Percentiles rank a stretch among this genome's conserved stretches.
Conservation (phyloP, 1,140 invertebrate species). For the Chironomus striatipennis region DNA sequence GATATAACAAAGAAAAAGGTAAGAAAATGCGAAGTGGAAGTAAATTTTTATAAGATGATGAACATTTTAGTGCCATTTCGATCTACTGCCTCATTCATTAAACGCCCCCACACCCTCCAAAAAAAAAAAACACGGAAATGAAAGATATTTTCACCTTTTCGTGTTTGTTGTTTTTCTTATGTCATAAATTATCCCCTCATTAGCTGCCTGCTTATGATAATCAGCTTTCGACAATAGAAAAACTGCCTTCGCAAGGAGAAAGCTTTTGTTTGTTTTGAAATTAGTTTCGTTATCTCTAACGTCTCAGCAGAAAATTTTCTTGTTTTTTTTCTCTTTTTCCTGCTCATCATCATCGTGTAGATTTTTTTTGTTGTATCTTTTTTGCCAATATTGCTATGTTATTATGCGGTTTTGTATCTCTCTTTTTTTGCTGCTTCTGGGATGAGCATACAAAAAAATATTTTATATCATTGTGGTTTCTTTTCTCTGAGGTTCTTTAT, state of each 20-base stretch:
- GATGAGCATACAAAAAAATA: neutral
- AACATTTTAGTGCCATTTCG: neutral
- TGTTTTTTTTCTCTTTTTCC: neutral
- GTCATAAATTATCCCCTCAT: slow-evolving; percentile 22
- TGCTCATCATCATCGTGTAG: slow-evolving; percentile 4
- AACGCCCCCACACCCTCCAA: too few species aligned
- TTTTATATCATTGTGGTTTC: neutral
- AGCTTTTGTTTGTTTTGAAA: slow-evolving; percentile 8
- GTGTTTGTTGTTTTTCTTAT: neutral
- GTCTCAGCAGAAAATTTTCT: neutral
- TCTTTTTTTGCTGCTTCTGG: neutral
- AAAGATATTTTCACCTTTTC: too few species aligned
- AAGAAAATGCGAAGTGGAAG: neutral
- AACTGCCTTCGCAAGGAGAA: neutral
- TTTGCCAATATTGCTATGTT: neutral
- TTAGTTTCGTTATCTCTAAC: slow-evolving; percentile 3
- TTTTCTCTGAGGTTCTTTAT: neutral
- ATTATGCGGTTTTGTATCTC: slow-evolving; percentile 7
- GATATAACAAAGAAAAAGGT: too few species aligned
- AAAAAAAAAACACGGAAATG: too few species aligned
- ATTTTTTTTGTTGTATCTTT: neutral
- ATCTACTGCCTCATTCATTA: neutral
- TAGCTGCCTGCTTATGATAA: slow-evolving; percentile 20
- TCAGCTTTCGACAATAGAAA: neutral
- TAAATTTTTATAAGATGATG: neutral